Percentiles rank a stretch among this genome's conserved stretches.
These are phyloP conservation scores for Muscicapa adusta DNA, from an alignment of 2,113 vertebrate genomes.

Conservation along the genomic window DNA sequence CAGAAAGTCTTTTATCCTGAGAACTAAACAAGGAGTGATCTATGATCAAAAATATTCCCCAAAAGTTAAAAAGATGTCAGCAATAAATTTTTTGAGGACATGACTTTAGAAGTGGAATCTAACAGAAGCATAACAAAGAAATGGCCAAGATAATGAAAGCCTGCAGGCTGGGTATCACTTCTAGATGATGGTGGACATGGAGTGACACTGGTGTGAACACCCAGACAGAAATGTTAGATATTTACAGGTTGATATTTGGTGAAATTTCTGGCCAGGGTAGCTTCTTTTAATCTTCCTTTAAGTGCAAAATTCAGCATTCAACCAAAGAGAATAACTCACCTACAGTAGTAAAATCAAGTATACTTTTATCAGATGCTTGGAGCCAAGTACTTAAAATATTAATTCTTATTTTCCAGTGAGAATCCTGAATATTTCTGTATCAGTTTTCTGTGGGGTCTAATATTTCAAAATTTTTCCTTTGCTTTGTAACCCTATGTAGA, in stretches of 20 bases:
- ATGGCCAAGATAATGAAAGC: not conserved
- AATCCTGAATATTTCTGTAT: not conserved
- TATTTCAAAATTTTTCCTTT: not conserved
- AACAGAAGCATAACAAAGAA: not conserved
- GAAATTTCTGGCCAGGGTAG: not conserved
- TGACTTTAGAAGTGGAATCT: not conserved
- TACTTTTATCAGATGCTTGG: rapidly evolving
- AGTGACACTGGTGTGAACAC: not conserved
- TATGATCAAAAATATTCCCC: not conserved
- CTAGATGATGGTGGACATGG: not conserved
- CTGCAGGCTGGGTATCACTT: not conserved
- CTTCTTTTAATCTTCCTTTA: not conserved
- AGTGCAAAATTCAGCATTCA: not conserved
- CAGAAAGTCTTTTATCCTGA: not conserved
- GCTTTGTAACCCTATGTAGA: not conserved
- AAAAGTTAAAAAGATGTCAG: not conserved
- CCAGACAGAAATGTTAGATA: not conserved
- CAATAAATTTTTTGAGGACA: not conserved
- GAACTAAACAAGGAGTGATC: not conserved
- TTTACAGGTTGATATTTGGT: not conserved
- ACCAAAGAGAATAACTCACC: not conserved
- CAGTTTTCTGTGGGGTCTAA: not conserved
- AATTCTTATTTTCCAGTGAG: not conserved
- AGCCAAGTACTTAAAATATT: not conserved
- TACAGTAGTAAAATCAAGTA: not conserved